phyloP scores from a whole-genome alignment of 2,797 vertebrate genomes.

The Myoxocephalus aenaeus region DNA sequence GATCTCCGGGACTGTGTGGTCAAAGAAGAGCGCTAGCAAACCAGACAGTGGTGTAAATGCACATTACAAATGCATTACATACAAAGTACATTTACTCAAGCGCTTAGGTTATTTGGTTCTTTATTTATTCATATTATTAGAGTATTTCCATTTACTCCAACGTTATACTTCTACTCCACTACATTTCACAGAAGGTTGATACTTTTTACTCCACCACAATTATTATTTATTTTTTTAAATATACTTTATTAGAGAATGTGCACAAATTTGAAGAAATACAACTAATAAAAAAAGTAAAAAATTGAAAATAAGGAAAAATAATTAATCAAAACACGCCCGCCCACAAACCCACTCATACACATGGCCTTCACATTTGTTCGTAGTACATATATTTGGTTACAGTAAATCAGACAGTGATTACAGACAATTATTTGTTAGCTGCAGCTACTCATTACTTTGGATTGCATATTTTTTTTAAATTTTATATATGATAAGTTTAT shows the following conservation, averaged over 20 bases:
- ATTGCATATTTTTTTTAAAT: not conserved
- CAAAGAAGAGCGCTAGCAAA: slow-evolving; percentile 18
- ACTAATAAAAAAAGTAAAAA: too few species aligned
- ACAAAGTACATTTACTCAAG: slow-evolving; percentile 4
- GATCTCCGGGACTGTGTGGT: slow-evolving; percentile 14
- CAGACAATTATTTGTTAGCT: not conserved
- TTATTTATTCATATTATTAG: not conserved
- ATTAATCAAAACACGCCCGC: too few species aligned
- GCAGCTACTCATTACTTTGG: not conserved
- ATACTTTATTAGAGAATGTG: too few species aligned
- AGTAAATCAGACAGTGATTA: too few species aligned
- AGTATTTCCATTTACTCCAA: not conserved
- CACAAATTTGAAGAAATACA: too few species aligned
- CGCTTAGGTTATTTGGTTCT: not conserved
- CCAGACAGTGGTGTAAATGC: not conserved
- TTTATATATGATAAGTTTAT: too few species aligned
- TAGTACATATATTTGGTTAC: too few species aligned
- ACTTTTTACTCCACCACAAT: not conserved
- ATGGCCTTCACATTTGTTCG: too few species aligned
- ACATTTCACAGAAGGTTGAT: not conserved
- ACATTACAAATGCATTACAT: not conserved
- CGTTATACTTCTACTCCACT: not conserved
- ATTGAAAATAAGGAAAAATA: too few species aligned
- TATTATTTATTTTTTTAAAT: not conserved
- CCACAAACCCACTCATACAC: too few species aligned